Evolutionary conservation across 2,888 invertebrate species (phyloP).

Genomic region (Pecten maximus): DNA sequence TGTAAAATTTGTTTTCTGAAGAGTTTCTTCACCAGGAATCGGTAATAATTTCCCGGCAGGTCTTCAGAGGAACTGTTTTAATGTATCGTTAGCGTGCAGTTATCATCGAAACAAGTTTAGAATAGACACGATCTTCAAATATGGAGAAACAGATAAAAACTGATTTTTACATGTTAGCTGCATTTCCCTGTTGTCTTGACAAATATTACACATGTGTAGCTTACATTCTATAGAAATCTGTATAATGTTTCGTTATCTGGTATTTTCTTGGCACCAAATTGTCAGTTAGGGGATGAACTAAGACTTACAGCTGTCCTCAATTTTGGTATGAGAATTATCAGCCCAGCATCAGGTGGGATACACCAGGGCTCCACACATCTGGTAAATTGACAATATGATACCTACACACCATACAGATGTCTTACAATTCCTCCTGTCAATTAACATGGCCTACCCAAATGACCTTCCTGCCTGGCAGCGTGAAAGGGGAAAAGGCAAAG

Average conservation of each 20-base stretch:
- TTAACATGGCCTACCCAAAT: neutral
- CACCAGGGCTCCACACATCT: neutral
- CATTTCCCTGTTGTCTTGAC: neutral
- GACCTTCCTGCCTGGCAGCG: slow-evolving; percentile 1
- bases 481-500: slow-evolving; percentile 10
- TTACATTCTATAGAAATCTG: neutral
- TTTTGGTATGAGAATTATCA: neutral
- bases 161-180: neutral
- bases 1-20: slow-evolving; percentile 11
- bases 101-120: neutral
- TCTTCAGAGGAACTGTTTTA: neutral
- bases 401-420: neutral
- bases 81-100: neutral
- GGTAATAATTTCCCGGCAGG: neutral
- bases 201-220: neutral
- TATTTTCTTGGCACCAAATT: slow-evolving; percentile 25
- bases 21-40: neutral
- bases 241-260: neutral
- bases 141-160: neutral
- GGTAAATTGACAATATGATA: slow-evolving; percentile 18
- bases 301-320: neutral
- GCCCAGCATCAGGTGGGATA: neutral
- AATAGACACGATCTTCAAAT: neutral
- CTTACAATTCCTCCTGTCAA: neutral
- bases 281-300: neutral